Evolutionary conservation across 2,888 invertebrate species (phyloP).

Genomic region (Clivina fossor): DNA sequence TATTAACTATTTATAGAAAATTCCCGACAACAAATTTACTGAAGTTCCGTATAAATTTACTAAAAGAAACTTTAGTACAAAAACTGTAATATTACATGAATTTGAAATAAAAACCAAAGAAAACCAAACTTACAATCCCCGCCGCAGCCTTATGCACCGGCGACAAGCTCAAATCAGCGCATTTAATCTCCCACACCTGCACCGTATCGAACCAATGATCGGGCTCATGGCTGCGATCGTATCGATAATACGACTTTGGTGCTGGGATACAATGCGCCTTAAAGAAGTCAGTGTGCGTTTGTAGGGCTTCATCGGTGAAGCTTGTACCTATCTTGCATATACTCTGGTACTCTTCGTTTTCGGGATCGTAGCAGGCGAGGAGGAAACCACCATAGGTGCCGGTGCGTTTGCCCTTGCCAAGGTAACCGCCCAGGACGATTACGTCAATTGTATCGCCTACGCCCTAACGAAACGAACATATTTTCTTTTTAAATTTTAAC

Average conservation of each 20-base stretch:
- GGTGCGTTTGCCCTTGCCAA: conserved; percentile 89
- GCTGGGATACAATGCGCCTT: conserved; percentile 72
- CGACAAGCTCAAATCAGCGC: conserved; percentile 95
- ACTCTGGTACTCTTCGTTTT: conserved; percentile 88
- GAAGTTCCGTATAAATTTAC: too few relatives aligned
- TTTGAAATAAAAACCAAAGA: too few relatives aligned
- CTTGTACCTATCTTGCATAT: conserved; percentile 95
- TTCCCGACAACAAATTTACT: too few relatives aligned
- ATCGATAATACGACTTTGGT: conserved; percentile 80
- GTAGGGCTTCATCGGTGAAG: conserved; percentile 88
- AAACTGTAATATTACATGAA: too few relatives aligned
- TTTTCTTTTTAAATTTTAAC: too few relatives aligned
- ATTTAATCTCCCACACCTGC: conserved; percentile 95
- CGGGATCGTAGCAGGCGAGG: conserved; percentile 88
- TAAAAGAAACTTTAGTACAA: too few relatives aligned
- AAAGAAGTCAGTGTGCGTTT: conserved; percentile 73
- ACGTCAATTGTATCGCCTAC: conserved; percentile 95
- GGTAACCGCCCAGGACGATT: conserved; percentile 93
- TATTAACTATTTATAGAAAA: too few relatives aligned
- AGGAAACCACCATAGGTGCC: conserved; percentile 95
- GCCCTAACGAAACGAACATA: too few relatives aligned
- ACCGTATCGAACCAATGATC: conserved; percentile 89
- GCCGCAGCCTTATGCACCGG: conserved; percentile 89
- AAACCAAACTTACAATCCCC: conserved; percentile 68
- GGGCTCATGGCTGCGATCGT: conserved; percentile 70